phyloP scores from a whole-genome alignment of 1,140 invertebrate species.

The Drosophila sproati region DNA sequence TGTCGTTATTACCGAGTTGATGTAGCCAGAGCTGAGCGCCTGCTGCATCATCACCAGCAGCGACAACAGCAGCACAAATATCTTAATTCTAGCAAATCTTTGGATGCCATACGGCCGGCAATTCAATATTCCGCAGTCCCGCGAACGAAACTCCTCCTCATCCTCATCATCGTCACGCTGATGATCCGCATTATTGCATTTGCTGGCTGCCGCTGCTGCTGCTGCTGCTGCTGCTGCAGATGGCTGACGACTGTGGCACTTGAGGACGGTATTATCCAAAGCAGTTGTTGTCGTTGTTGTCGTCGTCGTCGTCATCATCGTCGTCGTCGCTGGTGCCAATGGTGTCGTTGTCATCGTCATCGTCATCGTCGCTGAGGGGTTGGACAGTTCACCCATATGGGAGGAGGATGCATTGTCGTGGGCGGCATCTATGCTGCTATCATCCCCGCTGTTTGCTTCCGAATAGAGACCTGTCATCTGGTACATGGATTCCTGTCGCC shows the following conservation, averaged over 20 bases:
- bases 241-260: constrained; percentile 91
- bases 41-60: constrained; percentile 96
- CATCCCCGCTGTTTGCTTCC: constrained; percentile 87
- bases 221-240: constrained; percentile 85
- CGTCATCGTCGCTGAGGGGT: neutral
- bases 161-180: constrained; percentile 60
- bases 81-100: constrained; percentile 93
- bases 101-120: constrained; percentile 93
- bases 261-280: constrained; percentile 83
- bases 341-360: neutral
- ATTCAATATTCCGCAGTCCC: constrained; percentile 93
- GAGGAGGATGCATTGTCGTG: constrained; percentile 33
- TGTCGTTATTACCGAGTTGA: constrained; percentile 97
- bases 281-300: constrained; percentile 83
- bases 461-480: constrained; percentile 94
- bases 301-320: neutral
- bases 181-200: constrained; percentile 88
- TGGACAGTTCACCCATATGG: constrained; percentile 11
- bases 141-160: constrained; percentile 84
- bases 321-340: neutral
- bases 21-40: constrained; percentile 94
- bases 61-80: constrained; percentile 96
- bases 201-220: constrained; percentile 77
- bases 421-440: constrained; percentile 85
- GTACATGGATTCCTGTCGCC: constrained; percentile 93